Evolutionary conservation across 2,888 invertebrate genomes (phyloP).

Genomic region (Cataglyphis altisquamis): DNA sequence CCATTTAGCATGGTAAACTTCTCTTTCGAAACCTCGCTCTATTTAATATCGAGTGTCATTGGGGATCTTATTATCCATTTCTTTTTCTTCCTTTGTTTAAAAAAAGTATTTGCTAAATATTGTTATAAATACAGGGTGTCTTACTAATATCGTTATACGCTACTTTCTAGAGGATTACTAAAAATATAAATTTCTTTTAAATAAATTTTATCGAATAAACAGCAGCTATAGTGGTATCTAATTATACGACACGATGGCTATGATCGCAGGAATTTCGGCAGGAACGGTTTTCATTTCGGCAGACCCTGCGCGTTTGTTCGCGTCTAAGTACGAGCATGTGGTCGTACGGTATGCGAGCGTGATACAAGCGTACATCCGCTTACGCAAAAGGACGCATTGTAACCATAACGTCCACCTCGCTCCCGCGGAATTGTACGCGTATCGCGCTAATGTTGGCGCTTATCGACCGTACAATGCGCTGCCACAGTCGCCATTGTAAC

Average conservation of each 20-base stretch:
- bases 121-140: too few species aligned
- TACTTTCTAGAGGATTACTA: too few species aligned
- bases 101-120: not conserved
- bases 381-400: slow-evolving; percentile 65
- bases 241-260: slow-evolving; percentile 2
- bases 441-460: slow-evolving; percentile 63
- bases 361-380: slow-evolving; percentile 49
- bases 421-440: slow-evolving; percentile 39
- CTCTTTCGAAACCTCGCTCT: not conserved
- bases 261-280: slow-evolving; percentile 61
- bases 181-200: not conserved
- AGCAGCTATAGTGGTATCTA: not conserved
- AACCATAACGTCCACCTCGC: slow-evolving; percentile 38
- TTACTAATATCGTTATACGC: too few species aligned
- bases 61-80: not conserved
- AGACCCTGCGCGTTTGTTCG: slow-evolving; percentile 10
- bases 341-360: slow-evolving; percentile 44
- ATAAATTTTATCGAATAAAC: not conserved
- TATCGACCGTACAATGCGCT: slow-evolving; percentile 68
- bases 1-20: not conserved
- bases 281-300: slow-evolving; percentile 66
- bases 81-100: not conserved
- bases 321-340: slow-evolving; percentile 20
- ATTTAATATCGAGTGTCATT: not conserved
- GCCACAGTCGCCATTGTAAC: slow-evolving; percentile 56